Percentiles rank a stretch among this genome's conserved stretches.
These are phyloP conservation scores for Siniperca undulata DNA, from an alignment of 2,797 vertebrate genomes.

Conservation along the genomic window DNA sequence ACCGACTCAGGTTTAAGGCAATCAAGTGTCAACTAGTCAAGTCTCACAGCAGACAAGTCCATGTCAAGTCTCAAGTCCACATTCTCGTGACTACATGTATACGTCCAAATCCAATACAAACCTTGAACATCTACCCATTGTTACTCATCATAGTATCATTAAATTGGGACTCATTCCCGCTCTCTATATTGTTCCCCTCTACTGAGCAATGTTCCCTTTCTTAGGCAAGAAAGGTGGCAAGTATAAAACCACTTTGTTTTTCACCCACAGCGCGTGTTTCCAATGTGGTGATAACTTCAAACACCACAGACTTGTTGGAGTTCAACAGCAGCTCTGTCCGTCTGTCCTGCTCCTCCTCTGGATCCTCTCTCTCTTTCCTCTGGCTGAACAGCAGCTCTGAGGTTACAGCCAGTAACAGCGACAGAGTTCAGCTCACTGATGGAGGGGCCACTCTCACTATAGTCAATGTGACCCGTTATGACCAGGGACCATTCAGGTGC, in stretches of 20 bases:
- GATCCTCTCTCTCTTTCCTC: constrained; percentile 53
- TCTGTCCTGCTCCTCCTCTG: constrained; percentile 69
- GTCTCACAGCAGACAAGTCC: no score
- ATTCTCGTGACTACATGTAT: no score
- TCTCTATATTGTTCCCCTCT: no score
- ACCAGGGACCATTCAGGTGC: constrained; percentile 72
- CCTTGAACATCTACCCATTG: no score
- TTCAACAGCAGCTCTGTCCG: constrained; percentile 58
- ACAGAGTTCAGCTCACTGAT: constrained; percentile 50
- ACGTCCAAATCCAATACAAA: no score
- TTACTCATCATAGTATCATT: no score
- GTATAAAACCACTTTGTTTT: neutral
- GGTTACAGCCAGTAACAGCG: constrained; percentile 43
- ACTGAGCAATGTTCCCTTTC: no score
- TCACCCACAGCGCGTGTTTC: constrained; percentile 55
- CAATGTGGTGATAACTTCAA: constrained; percentile 33
- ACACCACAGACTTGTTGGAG: constrained; percentile 63
- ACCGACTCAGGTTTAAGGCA: no score
- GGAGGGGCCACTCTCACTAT: constrained; percentile 56
- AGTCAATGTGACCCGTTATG: constrained; percentile 52
- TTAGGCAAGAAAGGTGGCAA: neutral
- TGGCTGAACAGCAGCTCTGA: constrained; percentile 76
- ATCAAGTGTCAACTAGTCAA: no score
- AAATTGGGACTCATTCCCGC: no score
- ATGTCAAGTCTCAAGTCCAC: no score